Percentiles rank a stretch among this genome's conserved stretches.
These are phyloP conservation scores for Corythornis vintsioides DNA, from an alignment of 2,113 vertebrate genomes.

Conservation along the genomic window DNA sequence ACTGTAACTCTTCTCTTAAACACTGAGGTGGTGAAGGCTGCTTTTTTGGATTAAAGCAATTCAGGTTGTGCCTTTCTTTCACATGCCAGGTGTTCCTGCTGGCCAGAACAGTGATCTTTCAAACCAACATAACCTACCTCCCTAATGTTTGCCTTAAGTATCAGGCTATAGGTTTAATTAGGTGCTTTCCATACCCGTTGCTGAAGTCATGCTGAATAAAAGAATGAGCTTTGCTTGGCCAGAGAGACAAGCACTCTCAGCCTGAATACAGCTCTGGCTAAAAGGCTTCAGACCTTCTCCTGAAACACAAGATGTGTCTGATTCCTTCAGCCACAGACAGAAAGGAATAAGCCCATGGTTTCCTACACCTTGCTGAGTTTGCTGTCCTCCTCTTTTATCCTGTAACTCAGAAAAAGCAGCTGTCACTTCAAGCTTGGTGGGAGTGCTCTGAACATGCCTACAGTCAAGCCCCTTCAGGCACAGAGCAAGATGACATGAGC, in stretches of 20 bases:
- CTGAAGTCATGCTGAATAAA: neutral
- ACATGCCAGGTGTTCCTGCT: neutral
- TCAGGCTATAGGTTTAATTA: neutral
- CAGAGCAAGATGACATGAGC: neutral
- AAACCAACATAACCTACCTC: neutral
- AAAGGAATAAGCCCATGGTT: neutral
- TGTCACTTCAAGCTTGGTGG: neutral
- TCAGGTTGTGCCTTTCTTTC: neutral
- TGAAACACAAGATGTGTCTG: neutral
- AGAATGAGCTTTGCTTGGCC: neutral
- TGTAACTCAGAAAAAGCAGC: neutral
- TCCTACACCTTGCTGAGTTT: neutral
- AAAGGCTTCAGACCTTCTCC: neutral
- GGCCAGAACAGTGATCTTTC: neutral
- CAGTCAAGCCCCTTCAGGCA: neutral
- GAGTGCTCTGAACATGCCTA: neutral
- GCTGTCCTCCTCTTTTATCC: neutral
- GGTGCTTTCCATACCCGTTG: neutral
- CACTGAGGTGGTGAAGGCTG: fast-evolving
- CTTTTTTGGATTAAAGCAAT: neutral
- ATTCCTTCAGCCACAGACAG: neutral
- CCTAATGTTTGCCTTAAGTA: neutral
- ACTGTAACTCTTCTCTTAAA: neutral
- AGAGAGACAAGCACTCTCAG: neutral
- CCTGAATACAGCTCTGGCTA: neutral